A percentile compares a stretch with the other conserved stretches of the same genome.
These are phyloP conservation scores for Chrysoperla carnea DNA, from an alignment of 1,140 invertebrate species.

Conservation along the genomic window DNA sequence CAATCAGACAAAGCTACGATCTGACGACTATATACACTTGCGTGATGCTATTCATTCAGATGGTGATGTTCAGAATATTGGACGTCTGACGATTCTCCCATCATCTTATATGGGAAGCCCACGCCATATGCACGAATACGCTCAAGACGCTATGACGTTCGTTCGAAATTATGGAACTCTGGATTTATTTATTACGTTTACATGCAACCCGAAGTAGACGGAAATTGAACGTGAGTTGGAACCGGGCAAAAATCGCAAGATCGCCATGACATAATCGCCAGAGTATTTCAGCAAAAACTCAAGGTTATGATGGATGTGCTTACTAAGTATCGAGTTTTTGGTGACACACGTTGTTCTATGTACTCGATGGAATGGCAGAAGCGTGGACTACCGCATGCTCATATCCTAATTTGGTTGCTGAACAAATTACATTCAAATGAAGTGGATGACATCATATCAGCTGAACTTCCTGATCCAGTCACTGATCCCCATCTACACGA, in stretches of 20 bases:
- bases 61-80: constrained; percentile 4
- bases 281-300: constrained; percentile 24
- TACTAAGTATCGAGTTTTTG: constrained; percentile 16
- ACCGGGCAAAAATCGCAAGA: constrained; percentile 10
- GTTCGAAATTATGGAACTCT: constrained; percentile 14
- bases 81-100: constrained; percentile 20
- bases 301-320: constrained; percentile 18
- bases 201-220: background rate
- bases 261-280: constrained; percentile 20
- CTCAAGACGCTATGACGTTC: constrained; percentile 24
- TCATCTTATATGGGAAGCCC: constrained; percentile 23
- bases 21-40: constrained; percentile 11
- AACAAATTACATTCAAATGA: too few relatives aligned
- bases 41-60: constrained; percentile 8
- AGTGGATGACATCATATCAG: too few relatives aligned
- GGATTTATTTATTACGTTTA: constrained; percentile 2
- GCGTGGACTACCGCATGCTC: too few relatives aligned
- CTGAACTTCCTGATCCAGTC: too few relatives aligned
- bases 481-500: too few relatives aligned
- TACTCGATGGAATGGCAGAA: constrained; percentile 9
- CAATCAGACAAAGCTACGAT: constrained; percentile 2
- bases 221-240: too few relatives aligned
- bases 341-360: constrained; percentile 12
- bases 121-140: constrained; percentile 24
- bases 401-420: too few relatives aligned